Evolutionary conservation across 2,113 vertebrate genomes (phyloP).

Genomic region (Larimichthys polyactis): DNA sequence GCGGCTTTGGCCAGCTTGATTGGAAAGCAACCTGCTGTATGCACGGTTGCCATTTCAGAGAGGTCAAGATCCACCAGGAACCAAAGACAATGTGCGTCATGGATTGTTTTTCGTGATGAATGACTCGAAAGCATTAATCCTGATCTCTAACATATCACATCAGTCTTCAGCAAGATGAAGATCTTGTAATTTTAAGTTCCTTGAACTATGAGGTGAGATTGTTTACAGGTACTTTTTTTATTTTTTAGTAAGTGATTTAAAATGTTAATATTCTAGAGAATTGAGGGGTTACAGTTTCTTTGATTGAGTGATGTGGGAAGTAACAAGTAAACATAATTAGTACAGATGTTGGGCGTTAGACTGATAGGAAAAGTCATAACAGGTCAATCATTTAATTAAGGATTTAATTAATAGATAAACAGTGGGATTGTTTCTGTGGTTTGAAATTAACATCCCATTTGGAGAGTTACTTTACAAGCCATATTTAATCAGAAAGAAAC

Average conservation of each 20-base stretch:
- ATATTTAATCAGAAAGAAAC: conserved; percentile 14
- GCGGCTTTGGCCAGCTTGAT: too few relatives aligned
- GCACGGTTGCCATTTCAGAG: too few relatives aligned
- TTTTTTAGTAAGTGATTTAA: not conserved
- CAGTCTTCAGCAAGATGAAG: not conserved
- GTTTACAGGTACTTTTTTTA: not conserved
- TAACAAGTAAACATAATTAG: not conserved
- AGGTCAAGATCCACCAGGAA: too few relatives aligned
- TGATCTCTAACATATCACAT: too few relatives aligned
- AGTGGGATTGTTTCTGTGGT: not conserved
- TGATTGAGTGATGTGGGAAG: not conserved
- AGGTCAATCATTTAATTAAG: not conserved
- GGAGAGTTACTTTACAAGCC: conserved; percentile 2
- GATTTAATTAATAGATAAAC: not conserved
- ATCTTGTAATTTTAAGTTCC: not conserved
- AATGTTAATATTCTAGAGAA: not conserved
- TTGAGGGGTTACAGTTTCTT: not conserved
- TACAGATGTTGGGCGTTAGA: not conserved
- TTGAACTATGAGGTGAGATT: not conserved
- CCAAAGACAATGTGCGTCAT: too few relatives aligned
- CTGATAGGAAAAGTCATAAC: not conserved
- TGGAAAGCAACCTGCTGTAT: too few relatives aligned
- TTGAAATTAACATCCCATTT: conserved; percentile 23
- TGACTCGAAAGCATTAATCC: too few relatives aligned
- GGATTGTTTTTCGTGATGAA: too few relatives aligned